Evolutionary conservation across 2,888 invertebrate species (phyloP).

Genomic region (Synergus itoensis): DNA sequence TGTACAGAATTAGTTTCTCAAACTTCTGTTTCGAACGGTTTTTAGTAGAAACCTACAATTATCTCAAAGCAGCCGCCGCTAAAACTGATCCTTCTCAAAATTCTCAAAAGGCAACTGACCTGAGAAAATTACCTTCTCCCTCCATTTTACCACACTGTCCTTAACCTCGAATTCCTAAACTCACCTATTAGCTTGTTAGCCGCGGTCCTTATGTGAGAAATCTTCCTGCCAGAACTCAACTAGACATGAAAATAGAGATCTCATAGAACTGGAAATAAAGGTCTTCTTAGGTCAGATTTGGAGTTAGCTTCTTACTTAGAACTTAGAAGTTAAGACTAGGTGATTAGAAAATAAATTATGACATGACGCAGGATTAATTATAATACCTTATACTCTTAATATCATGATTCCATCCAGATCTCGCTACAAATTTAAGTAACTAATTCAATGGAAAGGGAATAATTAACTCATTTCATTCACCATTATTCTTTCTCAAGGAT

Average conservation of each 20-base stretch:
- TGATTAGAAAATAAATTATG: background rate
- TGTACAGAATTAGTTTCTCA: constrained; percentile 3
- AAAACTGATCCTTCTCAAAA: constrained; percentile 34
- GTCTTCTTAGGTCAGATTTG: background rate
- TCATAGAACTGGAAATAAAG: background rate
- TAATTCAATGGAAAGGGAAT: background rate
- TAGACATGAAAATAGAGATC: constrained; percentile 5
- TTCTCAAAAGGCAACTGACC: constrained; percentile 37
- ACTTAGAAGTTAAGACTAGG: background rate
- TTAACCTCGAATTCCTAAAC: constrained; percentile 29
- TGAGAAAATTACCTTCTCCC: constrained; percentile 26
- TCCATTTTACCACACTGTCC: background rate
- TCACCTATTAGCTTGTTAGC: constrained; percentile 36
- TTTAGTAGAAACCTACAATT: constrained; percentile 31
- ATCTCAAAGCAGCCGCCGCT: background rate
- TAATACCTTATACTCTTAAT: background rate
- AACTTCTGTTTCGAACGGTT: constrained; percentile 40
- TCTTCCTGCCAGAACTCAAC: background rate
- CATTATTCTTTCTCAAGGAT: background rate
- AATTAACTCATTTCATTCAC: background rate
- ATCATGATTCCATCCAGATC: background rate
- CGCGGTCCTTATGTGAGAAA: constrained; percentile 18
- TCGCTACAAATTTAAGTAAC: background rate
- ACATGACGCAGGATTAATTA: background rate
- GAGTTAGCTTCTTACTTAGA: background rate